These are phyloP conservation scores for Struthio camelus DNA, from an alignment of 2,113 vertebrate species.

Conservation along the genomic window DNA sequence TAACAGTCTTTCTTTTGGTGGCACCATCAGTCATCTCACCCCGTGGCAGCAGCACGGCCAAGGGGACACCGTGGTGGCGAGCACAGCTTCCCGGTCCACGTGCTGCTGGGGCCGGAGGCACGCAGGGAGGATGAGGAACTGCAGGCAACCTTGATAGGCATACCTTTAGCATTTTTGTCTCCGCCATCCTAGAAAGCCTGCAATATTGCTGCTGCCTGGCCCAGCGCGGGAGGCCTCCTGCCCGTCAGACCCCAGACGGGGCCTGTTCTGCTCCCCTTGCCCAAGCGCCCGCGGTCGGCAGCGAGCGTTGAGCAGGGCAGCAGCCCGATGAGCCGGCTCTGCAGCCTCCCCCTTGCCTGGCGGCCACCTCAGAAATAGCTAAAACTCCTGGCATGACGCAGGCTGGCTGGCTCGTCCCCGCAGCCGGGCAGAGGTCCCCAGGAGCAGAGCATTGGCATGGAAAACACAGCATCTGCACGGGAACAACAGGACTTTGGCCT, in stretches of 20 bases:
- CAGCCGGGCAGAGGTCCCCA: neutral
- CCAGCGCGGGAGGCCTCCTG: too few species aligned
- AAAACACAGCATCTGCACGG: constrained; percentile 15
- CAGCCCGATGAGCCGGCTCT: too few species aligned
- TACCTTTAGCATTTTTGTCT: too few species aligned
- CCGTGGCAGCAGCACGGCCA: neutral
- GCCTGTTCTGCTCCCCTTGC: too few species aligned
- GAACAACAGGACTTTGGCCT: neutral
- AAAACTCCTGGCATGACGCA: neutral
- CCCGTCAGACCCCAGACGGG: too few species aligned
- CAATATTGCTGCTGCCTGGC: too few species aligned
- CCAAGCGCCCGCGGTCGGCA: too few species aligned
- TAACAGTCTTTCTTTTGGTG: neutral
- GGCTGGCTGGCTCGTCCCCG: too few species aligned
- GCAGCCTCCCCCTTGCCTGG: neutral
- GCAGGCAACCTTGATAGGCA: too few species aligned
- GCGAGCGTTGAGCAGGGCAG: too few species aligned
- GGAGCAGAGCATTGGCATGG: neutral
- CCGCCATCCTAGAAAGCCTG: too few species aligned
- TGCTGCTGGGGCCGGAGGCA: neutral
- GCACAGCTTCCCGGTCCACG: accelerated
- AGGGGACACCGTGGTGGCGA: neutral
- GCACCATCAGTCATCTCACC: neutral
- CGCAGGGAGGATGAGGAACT: neutral
- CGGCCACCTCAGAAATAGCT: neutral